Conservation (phyloP, 1,140 invertebrate species). For the Galendromus occidentalis region DNA sequence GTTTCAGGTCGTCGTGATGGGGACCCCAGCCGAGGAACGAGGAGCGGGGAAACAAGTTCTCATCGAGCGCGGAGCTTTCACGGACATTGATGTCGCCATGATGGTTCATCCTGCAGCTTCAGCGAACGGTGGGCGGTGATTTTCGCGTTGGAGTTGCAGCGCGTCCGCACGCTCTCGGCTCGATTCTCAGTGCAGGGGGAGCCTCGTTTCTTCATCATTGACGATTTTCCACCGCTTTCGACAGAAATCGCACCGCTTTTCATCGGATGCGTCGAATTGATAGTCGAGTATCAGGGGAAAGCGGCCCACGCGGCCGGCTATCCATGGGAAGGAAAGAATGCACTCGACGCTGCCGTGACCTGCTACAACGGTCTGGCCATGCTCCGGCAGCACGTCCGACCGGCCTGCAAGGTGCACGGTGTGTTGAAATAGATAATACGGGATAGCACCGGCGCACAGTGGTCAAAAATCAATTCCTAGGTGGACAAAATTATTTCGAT, state of each 20-base stretch:
- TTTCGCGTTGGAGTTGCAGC: too few relatives aligned
- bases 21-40: conserved; percentile 29
- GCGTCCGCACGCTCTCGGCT: too few relatives aligned
- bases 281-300: conserved; percentile 19
- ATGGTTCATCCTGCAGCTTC: conserved; percentile 27
- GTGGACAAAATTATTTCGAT: too few relatives aligned
- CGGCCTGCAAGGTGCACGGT: conserved; percentile 20
- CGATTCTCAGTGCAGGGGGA: too few relatives aligned
- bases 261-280: conserved; percentile 21
- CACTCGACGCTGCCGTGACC: conserved; percentile 21
- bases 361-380: conserved; percentile 19
- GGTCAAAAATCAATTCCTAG: too few relatives aligned
- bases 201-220: conserved; percentile 21
- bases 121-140: conserved; percentile 14
- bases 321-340: conserved; percentile 23
- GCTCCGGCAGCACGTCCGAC: conserved; percentile 22
- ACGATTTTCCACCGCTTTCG: conserved; percentile 26
- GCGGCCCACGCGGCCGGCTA: conserved; percentile 19
- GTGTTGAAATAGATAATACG: too few relatives aligned
- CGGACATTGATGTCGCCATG: conserved; percentile 26
- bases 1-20: conserved; percentile 26
- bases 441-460: too few relatives aligned
- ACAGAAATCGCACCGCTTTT: conserved; percentile 20
- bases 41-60: conserved; percentile 27
- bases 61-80: conserved; percentile 25